A percentile compares a stretch with the other conserved stretches of the same genome.
Conservation (phyloP, 2,888 invertebrate species). For the Troides oblongomaculatus region DNA sequence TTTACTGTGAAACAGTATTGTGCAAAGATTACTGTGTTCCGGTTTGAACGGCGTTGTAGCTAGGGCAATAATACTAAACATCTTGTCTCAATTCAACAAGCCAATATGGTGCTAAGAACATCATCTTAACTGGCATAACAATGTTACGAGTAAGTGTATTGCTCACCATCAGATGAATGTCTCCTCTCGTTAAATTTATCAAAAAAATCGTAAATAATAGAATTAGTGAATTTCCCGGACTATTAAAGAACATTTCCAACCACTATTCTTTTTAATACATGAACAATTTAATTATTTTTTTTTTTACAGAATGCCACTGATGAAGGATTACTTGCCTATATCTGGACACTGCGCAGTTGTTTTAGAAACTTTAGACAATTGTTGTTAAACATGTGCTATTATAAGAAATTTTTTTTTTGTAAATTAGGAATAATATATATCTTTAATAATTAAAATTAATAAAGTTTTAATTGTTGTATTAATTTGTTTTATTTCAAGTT, state of each 20-base stretch:
- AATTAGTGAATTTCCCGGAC: too few relatives aligned
- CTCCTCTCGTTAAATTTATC: background rate
- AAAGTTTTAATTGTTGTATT: background rate
- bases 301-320: conserved; percentile 44
- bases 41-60: too few relatives aligned
- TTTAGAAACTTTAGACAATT: conserved; percentile 39
- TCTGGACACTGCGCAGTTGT: conserved; percentile 54
- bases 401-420: conserved; percentile 1
- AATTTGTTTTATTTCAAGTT: background rate
- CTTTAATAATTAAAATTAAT: background rate
- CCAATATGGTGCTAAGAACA: too few relatives aligned
- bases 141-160: too few relatives aligned
- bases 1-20: too few relatives aligned
- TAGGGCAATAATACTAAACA: too few relatives aligned
- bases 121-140: too few relatives aligned
- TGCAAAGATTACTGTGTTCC: too few relatives aligned
- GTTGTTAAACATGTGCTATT: conserved; percentile 27
- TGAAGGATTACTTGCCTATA: conserved; percentile 44
- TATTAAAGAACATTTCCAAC: too few relatives aligned
- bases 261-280: background rate
- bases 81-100: too few relatives aligned
- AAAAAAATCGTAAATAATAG: too few relatives aligned
- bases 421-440: background rate
- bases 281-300: background rate
- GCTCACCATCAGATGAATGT: background rate